Conservation (phyloP, 1,140 invertebrate genomes). For the Aleiodes sp. region DNA sequence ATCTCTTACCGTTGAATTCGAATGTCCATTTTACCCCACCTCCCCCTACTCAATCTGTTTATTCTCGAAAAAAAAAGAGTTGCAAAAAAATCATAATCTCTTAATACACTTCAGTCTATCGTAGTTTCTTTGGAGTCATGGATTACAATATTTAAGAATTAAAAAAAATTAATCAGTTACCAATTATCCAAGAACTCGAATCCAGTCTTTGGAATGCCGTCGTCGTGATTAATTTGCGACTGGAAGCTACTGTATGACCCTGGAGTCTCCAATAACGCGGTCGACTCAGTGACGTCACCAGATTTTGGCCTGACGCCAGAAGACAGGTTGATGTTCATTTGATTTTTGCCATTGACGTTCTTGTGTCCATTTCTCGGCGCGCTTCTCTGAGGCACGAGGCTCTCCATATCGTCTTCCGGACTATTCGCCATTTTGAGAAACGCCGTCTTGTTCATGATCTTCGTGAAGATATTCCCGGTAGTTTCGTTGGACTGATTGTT, state of each 20-base stretch:
- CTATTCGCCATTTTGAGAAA: conserved; percentile 57
- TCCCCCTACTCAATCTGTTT: no score
- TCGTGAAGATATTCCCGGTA: conserved; percentile 56
- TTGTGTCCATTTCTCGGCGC: conserved; percentile 34
- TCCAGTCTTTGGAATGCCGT: conserved; percentile 76
- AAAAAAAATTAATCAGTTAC: conserved; percentile 54
- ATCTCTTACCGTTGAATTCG: no score
- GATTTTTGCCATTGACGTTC: conserved; percentile 45
- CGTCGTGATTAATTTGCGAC: conserved; percentile 55
- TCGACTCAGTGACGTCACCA: conserved; percentile 56
- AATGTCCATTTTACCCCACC: no score
- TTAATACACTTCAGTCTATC: conserved; percentile 31
- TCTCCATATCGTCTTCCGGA: conserved; percentile 55
- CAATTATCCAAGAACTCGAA: conserved; percentile 80
- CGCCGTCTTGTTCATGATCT: conserved; percentile 59
- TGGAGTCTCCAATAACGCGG: conserved; percentile 55
- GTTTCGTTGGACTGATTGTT: conserved; percentile 39
- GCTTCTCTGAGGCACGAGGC: conserved; percentile 47
- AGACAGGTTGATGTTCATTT: conserved; percentile 47
- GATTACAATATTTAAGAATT: neutral
- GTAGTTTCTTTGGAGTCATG: conserved; percentile 34
- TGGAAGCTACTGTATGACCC: conserved; percentile 57
- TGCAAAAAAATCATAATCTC: no score
- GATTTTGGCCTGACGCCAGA: conserved; percentile 55
- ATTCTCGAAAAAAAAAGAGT: no score